Evolutionary conservation across 2,888 invertebrate genomes (phyloP), one percentile per base, ranked within the genome.

Genomic region (Eledona agricola): DNA sequence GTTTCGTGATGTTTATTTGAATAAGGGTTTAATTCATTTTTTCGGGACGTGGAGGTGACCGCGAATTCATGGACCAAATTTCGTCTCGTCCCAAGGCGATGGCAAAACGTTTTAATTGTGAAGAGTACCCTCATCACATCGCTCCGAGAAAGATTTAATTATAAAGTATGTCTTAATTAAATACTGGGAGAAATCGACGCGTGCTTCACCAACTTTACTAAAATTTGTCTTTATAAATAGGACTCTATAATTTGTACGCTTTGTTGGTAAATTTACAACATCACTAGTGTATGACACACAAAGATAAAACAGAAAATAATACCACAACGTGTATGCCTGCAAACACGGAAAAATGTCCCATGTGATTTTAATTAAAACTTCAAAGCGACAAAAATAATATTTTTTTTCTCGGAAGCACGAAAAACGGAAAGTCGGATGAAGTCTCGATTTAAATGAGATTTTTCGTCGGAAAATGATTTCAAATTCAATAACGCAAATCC

Each of bases 211-310:
- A 55, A 51, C 51, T 52, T 42, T 16, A 29, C 32, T 34, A 47
- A 55, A 55, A 51, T 55, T 55, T 47, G 37, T 38, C 37, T 22
- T 51, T 56, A 56, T 47, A 51, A 56, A 49, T 56, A 37, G 47
- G 35, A 31, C 47, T 52, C 32, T 31, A 31, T 43, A 49, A 56
- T 56, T 51, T 52, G 51, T 52, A 38, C 43, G 32, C 26, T 53
- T 47, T 35, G 29, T 42, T 12, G 12, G 29, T 43, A 28, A 35
- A 40, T 51, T 35, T 35, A 29, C 25, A 34, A n/a, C n/a, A n/a
- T n/a, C n/a, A n/a, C n/a, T n/a, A n/a, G n/a, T n/a, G n/a, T n/a
- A n/a, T n/a, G n/a, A n/a, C n/a, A 25, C 20, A 37, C 42, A 42
- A 42, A 29, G 28, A n/a, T n/a, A n/a, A n/a, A n/a, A n/a, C n/a